A percentile compares a stretch with the other conserved stretches of the same genome.
phyloP scores from a whole-genome alignment of 30 jellyfish, hydroid and myxozoan species.

The Pseudorhiza aurosa region DNA sequence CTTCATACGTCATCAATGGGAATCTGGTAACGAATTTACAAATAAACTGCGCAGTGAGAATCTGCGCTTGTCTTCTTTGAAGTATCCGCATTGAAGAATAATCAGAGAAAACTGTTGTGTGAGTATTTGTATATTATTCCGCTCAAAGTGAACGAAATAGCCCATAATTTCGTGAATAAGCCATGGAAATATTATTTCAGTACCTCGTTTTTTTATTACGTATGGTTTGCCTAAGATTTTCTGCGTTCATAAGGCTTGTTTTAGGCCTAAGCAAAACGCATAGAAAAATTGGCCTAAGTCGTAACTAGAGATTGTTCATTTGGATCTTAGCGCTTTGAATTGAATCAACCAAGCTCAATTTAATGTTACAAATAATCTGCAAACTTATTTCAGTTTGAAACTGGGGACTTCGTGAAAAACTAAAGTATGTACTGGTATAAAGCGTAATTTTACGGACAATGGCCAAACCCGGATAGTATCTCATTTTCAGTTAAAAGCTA shows the following conservation, averaged over 20 bases:
- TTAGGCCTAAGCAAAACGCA: conserved; percentile 4
- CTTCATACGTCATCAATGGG: conserved; percentile 56
- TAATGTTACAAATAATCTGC: no score
- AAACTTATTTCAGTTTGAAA: no score
- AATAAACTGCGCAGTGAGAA: conserved; percentile 54
- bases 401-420: no score
- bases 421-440: no score
- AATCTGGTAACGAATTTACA: conserved; percentile 51
- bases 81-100: conserved; percentile 41
- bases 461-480: no score
- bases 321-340: background rate
- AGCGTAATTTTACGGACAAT: no score
- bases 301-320: conserved; percentile 7
- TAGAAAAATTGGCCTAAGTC: background rate
- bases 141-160: background rate
- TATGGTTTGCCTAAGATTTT: background rate
- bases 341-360: background rate
- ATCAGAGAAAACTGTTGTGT: background rate
- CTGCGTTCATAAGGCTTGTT: background rate
- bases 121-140: background rate
- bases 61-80: conserved; percentile 37
- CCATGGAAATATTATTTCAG: no score
- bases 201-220: background rate
- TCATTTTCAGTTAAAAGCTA: no score
- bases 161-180: background rate